These are phyloP conservation scores for Cepaea nemoralis DNA, from an alignment of 1,140 invertebrate genomes.

Conservation along the genomic window DNA sequence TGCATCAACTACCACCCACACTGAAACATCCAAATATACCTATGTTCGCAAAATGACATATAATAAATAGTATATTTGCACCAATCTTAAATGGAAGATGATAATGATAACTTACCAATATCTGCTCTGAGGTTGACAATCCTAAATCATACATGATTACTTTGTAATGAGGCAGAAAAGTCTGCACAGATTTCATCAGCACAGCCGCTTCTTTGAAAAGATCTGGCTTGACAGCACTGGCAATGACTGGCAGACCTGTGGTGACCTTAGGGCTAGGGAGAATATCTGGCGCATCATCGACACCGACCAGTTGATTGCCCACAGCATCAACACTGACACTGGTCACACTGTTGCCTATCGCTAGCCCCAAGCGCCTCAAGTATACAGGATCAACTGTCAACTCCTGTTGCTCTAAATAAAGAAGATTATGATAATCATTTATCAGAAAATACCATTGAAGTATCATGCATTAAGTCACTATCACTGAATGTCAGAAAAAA, in stretches of 20 bases:
- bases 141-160: slow-evolving; percentile 87
- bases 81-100: slow-evolving; percentile 13
- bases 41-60: too few species aligned
- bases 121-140: slow-evolving; percentile 79
- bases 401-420: slow-evolving; percentile 16
- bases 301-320: not conserved
- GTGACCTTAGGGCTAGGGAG: slow-evolving; percentile 37
- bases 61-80: too few species aligned
- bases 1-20: too few species aligned
- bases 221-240: slow-evolving; percentile 63
- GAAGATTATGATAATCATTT: not conserved
- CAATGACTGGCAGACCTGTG: slow-evolving; percentile 66
- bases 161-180: slow-evolving; percentile 82
- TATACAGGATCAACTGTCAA: slow-evolving; percentile 43
- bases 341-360: not conserved
- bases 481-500: too few species aligned
- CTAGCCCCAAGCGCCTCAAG: slow-evolving; percentile 36
- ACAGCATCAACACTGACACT: not conserved
- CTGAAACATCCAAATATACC: too few species aligned
- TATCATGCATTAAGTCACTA: too few species aligned
- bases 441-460: too few species aligned
- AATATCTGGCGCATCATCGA: slow-evolving; percentile 6
- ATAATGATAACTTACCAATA: slow-evolving; percentile 76
- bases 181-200: slow-evolving; percentile 82
- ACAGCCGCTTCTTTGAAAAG: slow-evolving; percentile 69